Conservation (phyloP, 2,888 invertebrate genomes). For the Cheilosia variabilis region DNA sequence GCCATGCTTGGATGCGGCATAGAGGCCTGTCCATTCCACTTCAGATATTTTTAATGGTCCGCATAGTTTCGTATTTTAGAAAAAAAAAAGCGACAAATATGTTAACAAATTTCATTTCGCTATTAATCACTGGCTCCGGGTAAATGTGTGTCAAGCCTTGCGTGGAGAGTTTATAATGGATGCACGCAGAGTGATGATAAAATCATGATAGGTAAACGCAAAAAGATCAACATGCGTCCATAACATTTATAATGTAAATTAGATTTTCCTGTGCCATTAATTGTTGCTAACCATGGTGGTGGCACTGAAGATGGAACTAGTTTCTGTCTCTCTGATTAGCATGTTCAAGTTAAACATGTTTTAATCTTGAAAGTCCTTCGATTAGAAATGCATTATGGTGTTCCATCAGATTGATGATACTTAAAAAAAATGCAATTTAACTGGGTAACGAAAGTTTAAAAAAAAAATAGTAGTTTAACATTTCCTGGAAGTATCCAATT, state of each 20-base stretch:
- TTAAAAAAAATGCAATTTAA: neutral
- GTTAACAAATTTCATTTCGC: constrained; percentile 15
- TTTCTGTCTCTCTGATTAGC: constrained; percentile 15
- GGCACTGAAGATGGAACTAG: constrained; percentile 32
- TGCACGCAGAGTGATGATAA: constrained; percentile 2
- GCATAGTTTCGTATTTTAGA: constrained; percentile 9
- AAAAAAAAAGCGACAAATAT: neutral
- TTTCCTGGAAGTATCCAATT: constrained; percentile 47
- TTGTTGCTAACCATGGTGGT: constrained; percentile 1
- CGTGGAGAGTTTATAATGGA: constrained; percentile 1
- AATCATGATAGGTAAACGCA: neutral
- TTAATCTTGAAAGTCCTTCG: constrained; percentile 19
- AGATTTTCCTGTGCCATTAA: constrained; percentile 8
- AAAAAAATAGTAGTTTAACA: constrained; percentile 22
- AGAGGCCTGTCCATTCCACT: constrained; percentile 14
- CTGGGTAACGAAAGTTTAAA: constrained; percentile 11
- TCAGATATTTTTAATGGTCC: constrained; percentile 15
- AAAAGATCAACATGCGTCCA: constrained; percentile 2
- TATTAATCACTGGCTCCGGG: constrained; percentile 23
- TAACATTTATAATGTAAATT: constrained; percentile 20
- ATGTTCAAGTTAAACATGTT: constrained; percentile 35
- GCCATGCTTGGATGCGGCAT: neutral
- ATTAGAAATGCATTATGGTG: constrained; percentile 4
- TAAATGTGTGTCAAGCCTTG: constrained; percentile 30
- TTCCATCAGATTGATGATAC: neutral